A percentile compares a stretch with the other conserved stretches of the same genome.
phyloP scores from a whole-genome alignment of 2,797 vertebrate genomes.

The Emydoidea blandingii region DNA sequence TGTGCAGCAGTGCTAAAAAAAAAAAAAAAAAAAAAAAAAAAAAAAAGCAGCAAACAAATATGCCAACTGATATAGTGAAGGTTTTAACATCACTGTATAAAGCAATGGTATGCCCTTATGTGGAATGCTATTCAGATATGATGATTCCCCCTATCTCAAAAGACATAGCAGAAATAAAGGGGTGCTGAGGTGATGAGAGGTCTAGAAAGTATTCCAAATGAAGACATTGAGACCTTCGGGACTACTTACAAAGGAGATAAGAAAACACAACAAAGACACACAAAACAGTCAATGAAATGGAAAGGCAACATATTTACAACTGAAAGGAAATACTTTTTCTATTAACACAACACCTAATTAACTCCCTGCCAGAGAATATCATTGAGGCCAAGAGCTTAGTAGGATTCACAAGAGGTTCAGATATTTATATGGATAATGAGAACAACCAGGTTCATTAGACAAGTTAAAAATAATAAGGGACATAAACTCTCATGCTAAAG shows the following conservation, averaged over 20 bases:
- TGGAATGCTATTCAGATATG: background rate
- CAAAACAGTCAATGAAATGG: background rate
- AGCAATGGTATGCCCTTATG: background rate
- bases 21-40: background rate
- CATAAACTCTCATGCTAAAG: background rate
- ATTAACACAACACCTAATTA: background rate
- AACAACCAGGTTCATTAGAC: background rate
- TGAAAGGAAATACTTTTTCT: background rate
- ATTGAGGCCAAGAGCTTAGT: background rate
- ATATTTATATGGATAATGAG: background rate
- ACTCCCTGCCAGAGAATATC: background rate
- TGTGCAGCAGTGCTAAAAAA: background rate
- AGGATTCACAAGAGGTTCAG: fast-evolving
- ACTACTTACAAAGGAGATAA: background rate
- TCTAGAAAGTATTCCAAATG: background rate
- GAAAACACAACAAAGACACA: background rate
- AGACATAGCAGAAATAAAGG: background rate
- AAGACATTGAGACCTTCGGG: background rate
- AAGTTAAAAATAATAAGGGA: slow-evolving; percentile 16
- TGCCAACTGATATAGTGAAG: fast-evolving
- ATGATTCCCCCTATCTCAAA: background rate
- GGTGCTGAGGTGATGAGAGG: background rate
- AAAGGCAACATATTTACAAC: background rate
- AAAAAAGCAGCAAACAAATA: background rate
- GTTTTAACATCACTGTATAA: background rate